Evolutionary conservation across 1,140 invertebrate species (phyloP).

Genomic region (Ceratina japonica): DNA sequence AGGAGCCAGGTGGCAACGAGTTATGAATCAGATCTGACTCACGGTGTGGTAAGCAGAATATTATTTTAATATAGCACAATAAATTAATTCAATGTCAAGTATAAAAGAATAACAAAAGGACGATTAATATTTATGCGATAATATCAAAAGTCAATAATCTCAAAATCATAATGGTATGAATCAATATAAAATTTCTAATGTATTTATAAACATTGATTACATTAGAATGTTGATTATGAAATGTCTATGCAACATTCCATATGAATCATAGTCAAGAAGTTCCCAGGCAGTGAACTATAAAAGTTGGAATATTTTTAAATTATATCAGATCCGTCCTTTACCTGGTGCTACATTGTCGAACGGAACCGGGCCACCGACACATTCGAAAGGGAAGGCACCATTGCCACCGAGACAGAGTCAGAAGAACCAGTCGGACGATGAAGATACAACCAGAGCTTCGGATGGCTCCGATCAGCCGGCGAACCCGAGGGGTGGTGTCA

Average conservation of each 20-base stretch:
- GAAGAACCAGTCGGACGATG: constrained; percentile 6
- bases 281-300: not conserved
- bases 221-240: too few relatives aligned
- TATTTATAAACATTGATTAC: too few relatives aligned
- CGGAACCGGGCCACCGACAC: constrained; percentile 39
- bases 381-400: constrained; percentile 16
- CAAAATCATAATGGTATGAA: too few relatives aligned
- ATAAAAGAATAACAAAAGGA: not conserved
- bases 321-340: constrained; percentile 54
- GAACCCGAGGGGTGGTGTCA: constrained; percentile 72
- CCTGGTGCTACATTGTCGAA: constrained; percentile 38
- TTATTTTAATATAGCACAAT: not conserved
- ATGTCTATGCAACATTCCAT: too few relatives aligned
- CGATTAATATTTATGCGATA: too few relatives aligned
- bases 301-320: not conserved
- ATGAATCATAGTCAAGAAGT: too few relatives aligned
- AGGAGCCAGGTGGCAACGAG: constrained; percentile 64
- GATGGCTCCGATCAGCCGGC: constrained; percentile 17
- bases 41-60: constrained; percentile 63
- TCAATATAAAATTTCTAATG: too few relatives aligned
- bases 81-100: not conserved
- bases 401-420: constrained; percentile 9
- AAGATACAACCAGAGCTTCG: not conserved
- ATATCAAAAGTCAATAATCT: too few relatives aligned
- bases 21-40: constrained; percentile 61